Percentiles rank a stretch among this genome's conserved stretches.
phyloP scores from a whole-genome alignment of 1,140 invertebrate species.

The Drosophila lacteicornis region DNA sequence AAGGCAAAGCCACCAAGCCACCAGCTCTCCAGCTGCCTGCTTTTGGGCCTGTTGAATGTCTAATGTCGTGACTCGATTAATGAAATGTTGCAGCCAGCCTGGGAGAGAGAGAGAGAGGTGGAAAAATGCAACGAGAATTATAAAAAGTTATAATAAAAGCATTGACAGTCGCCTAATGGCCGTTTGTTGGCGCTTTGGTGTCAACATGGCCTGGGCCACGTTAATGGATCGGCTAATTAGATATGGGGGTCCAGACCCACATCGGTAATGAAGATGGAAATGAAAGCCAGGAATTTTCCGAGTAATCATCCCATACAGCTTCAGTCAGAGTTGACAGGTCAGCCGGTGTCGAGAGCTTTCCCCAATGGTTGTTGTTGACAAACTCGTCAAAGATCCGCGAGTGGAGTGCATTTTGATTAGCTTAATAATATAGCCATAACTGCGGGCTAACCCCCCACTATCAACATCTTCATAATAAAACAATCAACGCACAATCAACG shows the following conservation, averaged over 20 bases:
- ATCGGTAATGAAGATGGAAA: slow-evolving; percentile 21
- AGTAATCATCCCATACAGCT: background rate
- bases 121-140: slow-evolving; percentile 78
- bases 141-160: slow-evolving; percentile 81
- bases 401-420: slow-evolving; percentile 71
- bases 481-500: slow-evolving; percentile 81
- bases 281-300: background rate
- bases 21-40: slow-evolving; percentile 43
- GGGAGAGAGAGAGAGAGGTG: slow-evolving; percentile 27
- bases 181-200: slow-evolving; percentile 69
- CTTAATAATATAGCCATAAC: slow-evolving; percentile 78
- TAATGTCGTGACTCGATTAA: slow-evolving; percentile 83
- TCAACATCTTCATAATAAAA: slow-evolving; percentile 82
- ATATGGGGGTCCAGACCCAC: slow-evolving; percentile 20
- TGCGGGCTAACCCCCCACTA: slow-evolving; percentile 46
- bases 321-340: slow-evolving; percentile 27
- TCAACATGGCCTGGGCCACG: slow-evolving; percentile 65
- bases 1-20: slow-evolving; percentile 20
- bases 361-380: slow-evolving; percentile 59
- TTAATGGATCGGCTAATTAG: slow-evolving; percentile 77
- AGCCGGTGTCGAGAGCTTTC: slow-evolving; percentile 8
- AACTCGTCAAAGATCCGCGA: slow-evolving; percentile 62
- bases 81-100: slow-evolving; percentile 72
- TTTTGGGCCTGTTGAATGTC: slow-evolving; percentile 74
- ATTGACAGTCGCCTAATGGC: slow-evolving; percentile 79